These are phyloP conservation scores for Zaprionus taronus DNA, from an alignment of 1,140 invertebrate genomes.

Conservation along the genomic window DNA sequence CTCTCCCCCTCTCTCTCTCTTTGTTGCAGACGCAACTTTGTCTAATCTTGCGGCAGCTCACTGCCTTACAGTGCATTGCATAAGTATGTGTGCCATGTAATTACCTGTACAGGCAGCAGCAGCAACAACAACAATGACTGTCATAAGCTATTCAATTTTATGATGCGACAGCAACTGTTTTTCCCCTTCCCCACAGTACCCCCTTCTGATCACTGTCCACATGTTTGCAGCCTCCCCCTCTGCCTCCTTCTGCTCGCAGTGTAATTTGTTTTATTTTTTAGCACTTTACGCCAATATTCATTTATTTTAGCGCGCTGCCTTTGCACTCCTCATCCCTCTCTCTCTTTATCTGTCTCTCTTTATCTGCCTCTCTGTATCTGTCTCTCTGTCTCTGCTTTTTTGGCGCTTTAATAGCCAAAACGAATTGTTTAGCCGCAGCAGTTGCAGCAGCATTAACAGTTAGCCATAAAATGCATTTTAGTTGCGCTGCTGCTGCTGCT, in stretches of 20 bases:
- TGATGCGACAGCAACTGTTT: constrained; percentile 15
- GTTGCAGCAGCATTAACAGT: constrained; percentile 60
- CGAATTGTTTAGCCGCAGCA: constrained; percentile 76
- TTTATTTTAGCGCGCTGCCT: constrained; percentile 44
- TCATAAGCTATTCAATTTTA: constrained; percentile 54
- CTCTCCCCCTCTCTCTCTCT: background rate
- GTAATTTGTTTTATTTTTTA: constrained; percentile 52
- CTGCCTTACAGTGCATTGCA: background rate
- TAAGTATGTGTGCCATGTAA: constrained; percentile 18
- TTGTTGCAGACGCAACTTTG: constrained; percentile 9
- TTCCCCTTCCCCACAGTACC: no score
- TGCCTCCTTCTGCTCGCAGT: background rate
- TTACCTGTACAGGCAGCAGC: constrained; percentile 5
- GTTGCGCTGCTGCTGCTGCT: constrained; percentile 66
- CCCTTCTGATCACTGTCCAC: no score
- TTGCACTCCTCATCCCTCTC: background rate
- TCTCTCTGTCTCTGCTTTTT: constrained; percentile 7
- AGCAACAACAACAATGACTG: constrained; percentile 39
- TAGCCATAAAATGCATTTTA: constrained; percentile 68
- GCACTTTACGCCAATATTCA: constrained; percentile 44
- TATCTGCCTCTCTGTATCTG: background rate
- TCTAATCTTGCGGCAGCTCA: background rate
- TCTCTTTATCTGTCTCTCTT: background rate
- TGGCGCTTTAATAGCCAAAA: constrained; percentile 74
- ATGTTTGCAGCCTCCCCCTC: no score